Conservation (phyloP, 2,797 vertebrate species). For the Philypnodon macrostomus region DNA sequence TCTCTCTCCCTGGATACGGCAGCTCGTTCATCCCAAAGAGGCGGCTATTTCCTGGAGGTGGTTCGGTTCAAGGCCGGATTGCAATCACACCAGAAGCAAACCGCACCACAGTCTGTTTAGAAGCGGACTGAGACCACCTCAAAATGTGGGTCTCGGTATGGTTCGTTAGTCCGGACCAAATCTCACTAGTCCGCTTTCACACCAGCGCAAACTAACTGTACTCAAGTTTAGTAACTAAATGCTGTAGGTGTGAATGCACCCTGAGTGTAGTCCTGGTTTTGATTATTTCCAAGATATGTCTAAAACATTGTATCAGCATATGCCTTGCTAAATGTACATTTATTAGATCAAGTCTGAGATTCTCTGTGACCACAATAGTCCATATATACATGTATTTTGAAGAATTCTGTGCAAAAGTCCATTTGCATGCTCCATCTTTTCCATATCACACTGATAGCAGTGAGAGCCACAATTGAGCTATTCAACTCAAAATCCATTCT, state of each 20-base stretch:
- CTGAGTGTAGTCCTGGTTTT: too few relatives aligned
- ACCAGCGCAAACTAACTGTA: background rate
- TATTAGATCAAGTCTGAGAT: too few relatives aligned
- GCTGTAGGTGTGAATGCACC: background rate
- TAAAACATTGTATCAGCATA: too few relatives aligned
- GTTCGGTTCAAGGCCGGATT: background rate
- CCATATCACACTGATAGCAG: background rate
- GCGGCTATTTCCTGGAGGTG: too few relatives aligned
- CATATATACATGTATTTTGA: too few relatives aligned
- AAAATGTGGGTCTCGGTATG: background rate
- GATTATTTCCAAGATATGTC: too few relatives aligned
- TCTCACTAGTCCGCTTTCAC: background rate
- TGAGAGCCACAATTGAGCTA: constrained; percentile 2
- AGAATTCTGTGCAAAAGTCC: too few relatives aligned
- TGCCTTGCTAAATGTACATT: too few relatives aligned
- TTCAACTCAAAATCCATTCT: background rate
- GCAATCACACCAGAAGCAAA: background rate
- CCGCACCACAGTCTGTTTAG: background rate
- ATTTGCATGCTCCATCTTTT: background rate
- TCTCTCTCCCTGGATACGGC: too few relatives aligned
- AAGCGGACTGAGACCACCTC: background rate
- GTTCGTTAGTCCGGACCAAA: background rate
- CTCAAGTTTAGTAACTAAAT: background rate
- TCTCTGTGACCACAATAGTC: too few relatives aligned
- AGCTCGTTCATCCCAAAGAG: too few relatives aligned